These are phyloP conservation scores for Dromococcyx pavoninus DNA, from an alignment of 2,797 vertebrate species.

Conservation along the genomic window DNA sequence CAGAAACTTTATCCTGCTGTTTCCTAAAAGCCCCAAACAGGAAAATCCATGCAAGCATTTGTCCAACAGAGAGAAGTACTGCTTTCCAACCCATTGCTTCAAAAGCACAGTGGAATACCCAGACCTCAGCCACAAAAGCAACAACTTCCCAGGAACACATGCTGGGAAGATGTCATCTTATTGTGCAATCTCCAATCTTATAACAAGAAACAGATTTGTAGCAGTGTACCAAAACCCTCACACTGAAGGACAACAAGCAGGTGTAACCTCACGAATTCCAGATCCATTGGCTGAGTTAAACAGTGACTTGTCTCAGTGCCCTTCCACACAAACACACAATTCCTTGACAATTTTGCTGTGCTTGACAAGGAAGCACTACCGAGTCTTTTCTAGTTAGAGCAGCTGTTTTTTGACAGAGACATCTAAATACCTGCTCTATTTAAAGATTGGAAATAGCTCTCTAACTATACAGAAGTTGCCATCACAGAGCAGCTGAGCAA, in stretches of 20 bases:
- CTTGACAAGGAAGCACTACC: neutral
- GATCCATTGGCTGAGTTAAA: no score
- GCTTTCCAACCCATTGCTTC: neutral
- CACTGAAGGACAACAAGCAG: neutral
- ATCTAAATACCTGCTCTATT: neutral
- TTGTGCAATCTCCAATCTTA: neutral
- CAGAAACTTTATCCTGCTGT: neutral
- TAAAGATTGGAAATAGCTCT: neutral
- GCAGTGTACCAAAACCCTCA: neutral
- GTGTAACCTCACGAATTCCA: neutral
- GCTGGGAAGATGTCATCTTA: neutral
- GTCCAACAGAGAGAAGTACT: neutral
- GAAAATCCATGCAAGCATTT: neutral
- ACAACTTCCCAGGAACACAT: neutral
- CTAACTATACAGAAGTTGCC: neutral
- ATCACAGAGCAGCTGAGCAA: accelerated
- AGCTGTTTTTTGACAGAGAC: neutral
- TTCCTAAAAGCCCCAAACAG: neutral
- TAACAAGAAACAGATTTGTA: neutral
- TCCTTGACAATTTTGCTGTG: neutral
- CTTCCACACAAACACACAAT: neutral
- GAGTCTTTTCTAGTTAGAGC: neutral
- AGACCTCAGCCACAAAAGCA: neutral
- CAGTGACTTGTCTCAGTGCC: no score
- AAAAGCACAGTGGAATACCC: neutral